Evolutionary conservation across 1,140 invertebrate genomes (phyloP), one percentile per base, ranked within the genome.

Genomic region (Prorops nasuta): DNA sequence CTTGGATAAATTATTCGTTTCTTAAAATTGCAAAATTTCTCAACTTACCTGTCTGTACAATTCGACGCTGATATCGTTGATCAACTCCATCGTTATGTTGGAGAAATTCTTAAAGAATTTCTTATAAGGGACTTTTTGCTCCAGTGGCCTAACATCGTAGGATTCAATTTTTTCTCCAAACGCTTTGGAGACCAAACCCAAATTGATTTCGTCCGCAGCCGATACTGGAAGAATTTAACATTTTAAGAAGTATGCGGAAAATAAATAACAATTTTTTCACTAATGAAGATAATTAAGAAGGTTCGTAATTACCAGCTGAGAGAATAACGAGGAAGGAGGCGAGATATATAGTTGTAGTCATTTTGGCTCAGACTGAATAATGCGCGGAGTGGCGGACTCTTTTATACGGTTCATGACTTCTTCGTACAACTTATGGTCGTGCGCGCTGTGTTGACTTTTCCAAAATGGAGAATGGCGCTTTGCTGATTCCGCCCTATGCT

Each of bases 201-300:
- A 28, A 28, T 28, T 28, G 24, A 28, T 10, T 28, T 28, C 10
- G 24, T 6, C 24, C 24, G 10, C n/a, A n/a, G n/a, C n/a, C n/a
- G 10, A 10, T 28, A 6, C 24, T 28, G 24, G 10, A 6, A 28
- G 10, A 28, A 4, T 28, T 10, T 10, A 28, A 6, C 24, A 10
- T 28, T 10, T 6, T 10, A 4, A 28, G 24, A 4, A 6, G 24
- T 10, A 28, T 10, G 4, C 24, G 10, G 10, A 28, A 28, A 6
- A 28, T 28, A 10, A 28, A 28, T 28, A 6, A 28, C 4, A 28
- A 28, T 10, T 28, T 28, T 6, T 28, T 28, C 18, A 24, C 44
- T 19, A 36, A 46, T 46, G 35, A 36, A 35, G 34, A 32, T 41
- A 41, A 53, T 48, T 48, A 53, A 34, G 40, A 53, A 53, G n/a